Percentiles rank a stretch among this genome's conserved stretches.
These are phyloP conservation scores for Sycophila sp. DNA, from an alignment of 1,140 invertebrate genomes.

Conservation along the genomic window DNA sequence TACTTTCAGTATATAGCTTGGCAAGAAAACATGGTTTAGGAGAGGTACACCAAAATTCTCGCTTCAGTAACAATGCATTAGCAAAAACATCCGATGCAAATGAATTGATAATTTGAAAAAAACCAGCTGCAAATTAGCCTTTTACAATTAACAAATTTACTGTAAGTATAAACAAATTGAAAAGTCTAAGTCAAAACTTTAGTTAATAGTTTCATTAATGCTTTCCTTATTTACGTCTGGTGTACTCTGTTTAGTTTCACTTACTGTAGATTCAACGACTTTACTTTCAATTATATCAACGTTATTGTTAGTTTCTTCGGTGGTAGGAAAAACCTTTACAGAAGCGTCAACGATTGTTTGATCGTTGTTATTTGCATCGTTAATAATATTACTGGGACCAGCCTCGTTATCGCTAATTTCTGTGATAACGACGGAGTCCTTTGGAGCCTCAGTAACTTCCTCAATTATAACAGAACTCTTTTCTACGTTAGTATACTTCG, in stretches of 20 bases:
- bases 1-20: too few species aligned
- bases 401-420: background rate
- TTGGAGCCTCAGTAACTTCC: background rate
- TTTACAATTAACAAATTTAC: too few species aligned
- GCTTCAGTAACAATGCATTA: too few species aligned
- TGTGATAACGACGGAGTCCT: background rate
- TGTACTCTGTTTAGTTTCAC: background rate
- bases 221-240: background rate
- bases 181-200: conserved; percentile 8
- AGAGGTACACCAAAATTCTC: too few species aligned
- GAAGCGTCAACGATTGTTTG: conserved; percentile 35
- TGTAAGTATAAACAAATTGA: conserved; percentile 3
- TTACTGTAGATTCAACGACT: background rate
- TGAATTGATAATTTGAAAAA: background rate
- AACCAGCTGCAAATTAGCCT: too few species aligned
- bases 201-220: background rate
- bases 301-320: conserved; percentile 23
- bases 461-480: too few species aligned
- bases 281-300: too few species aligned
- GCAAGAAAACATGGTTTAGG: too few species aligned
- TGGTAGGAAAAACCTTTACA: conserved; percentile 19
- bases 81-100: too few species aligned
- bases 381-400: conserved; percentile 17
- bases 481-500: conserved; percentile 38
- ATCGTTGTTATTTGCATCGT: conserved; percentile 44